A percentile compares a stretch with the other conserved stretches of the same genome.
Evolutionary conservation across 2,888 invertebrate genomes (phyloP).

Genomic region (Onchidella celtica): DNA sequence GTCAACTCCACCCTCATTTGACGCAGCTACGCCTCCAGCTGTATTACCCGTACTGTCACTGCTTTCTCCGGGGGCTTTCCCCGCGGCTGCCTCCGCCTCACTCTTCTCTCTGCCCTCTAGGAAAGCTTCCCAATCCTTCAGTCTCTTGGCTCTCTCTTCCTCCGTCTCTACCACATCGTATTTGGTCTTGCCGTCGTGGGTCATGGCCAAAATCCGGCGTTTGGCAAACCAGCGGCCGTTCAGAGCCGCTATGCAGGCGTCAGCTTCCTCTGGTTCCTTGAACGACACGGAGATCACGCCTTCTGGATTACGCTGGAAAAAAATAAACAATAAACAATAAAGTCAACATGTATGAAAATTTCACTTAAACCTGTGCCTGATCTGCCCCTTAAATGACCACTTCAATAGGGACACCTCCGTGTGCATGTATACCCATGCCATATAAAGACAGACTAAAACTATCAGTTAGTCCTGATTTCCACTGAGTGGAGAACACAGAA

Average conservation of each 20-base stretch:
- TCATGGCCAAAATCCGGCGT: constrained; percentile 90
- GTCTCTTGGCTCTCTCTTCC: constrained; percentile 89
- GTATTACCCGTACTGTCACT: background rate
- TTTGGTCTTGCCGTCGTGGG: constrained; percentile 98
- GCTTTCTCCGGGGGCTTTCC: background rate
- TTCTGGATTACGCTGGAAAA: constrained; percentile 90
- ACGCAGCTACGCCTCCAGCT: background rate
- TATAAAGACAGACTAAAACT: no score
- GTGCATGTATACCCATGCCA: no score
- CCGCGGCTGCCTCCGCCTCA: constrained; percentile 5
- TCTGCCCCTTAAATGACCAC: no score
- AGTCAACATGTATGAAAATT: no score
- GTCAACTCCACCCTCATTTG: background rate
- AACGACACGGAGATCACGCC: constrained; percentile 96
- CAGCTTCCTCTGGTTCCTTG: constrained; percentile 93
- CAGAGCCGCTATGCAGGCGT: constrained; percentile 91
- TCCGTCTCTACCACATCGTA: constrained; percentile 95
- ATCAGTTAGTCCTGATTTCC: no score
- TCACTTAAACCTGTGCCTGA: no score
- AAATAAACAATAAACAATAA: constrained; percentile 5
- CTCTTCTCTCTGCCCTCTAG: constrained; percentile 60
- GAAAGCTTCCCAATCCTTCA: constrained; percentile 89
- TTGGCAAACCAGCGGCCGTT: constrained; percentile 95
- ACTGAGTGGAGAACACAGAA: no score
- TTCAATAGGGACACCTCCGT: no score